Evolutionary conservation across 1,140 invertebrate genomes (phyloP), one percentile per base, ranked within the genome.

Genomic region (Argopecten irradians): DNA sequence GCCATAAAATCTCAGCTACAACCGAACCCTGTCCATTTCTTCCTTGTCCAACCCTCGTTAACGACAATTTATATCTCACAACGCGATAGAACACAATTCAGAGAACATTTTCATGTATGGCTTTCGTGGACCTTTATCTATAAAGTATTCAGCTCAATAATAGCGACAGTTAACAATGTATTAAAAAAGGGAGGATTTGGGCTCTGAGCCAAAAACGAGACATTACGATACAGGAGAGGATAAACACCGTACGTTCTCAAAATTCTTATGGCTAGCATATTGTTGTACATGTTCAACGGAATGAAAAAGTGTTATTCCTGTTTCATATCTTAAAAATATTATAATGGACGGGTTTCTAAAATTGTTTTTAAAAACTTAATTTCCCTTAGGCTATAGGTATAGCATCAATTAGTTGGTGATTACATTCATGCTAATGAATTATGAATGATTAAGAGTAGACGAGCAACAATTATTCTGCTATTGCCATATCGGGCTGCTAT

Each of bases 381-480:
- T 28, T 28, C 55, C 55, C 55, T 71, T 71, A 22, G 55, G 55
- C 55, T 11, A 71, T 28, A 71, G 55, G 55, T 71, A n/a, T 28
- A 71, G 55, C 55, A 28, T 71, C 55, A 71, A 71, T 71, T 71
- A 71, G 55, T 28, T 28, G n/a, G 1, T 71, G 55, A 71, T 71
- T 71, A 71, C 55, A 71, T 28, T n/a, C 28, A 71, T 71, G 55
- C 22, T n/a, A n/a, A 71, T 71, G 55, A n/a, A 71, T 71, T 71
- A 71, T 71, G 8, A 71, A 71, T 71, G 55, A 71, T 71, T 71
- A 5, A n/a, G 22, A 71, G 55, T n/a, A 3, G n/a, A n/a, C 55
- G n/a, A 71, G 55, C 55, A 71, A 71, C 55, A 71, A 71, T 71
- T 71, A 71, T 71, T 71, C n/a, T 71, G 55, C 55, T 71, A 71